Conservation (phyloP, 2,888 invertebrate species). For the Priocnemis perturbator region DNA sequence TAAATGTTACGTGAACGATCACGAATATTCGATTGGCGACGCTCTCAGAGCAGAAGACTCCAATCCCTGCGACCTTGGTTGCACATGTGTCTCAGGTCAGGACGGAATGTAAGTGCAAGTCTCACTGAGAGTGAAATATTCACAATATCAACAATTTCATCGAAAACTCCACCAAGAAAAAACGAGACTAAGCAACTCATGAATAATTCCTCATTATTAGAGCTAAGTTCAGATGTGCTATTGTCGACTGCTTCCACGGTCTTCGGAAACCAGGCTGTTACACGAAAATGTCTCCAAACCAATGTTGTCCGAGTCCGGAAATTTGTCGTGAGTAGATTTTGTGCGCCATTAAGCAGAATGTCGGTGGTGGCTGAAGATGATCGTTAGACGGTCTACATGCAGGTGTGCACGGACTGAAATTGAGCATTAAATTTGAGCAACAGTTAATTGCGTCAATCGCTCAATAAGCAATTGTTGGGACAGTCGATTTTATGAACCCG, state of each 20-base stretch:
- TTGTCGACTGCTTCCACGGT: constrained; percentile 49
- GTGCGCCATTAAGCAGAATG: too few relatives aligned
- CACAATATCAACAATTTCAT: too few relatives aligned
- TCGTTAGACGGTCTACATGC: too few relatives aligned
- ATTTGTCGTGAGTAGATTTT: constrained; percentile 61
- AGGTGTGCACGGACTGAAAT: too few relatives aligned
- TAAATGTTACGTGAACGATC: constrained; percentile 62
- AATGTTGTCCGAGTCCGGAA: constrained; percentile 52
- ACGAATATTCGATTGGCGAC: constrained; percentile 58
- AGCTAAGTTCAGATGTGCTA: constrained; percentile 55
- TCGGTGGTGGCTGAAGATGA: too few relatives aligned
- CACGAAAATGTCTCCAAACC: background rate
- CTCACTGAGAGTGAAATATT: background rate
- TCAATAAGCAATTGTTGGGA: too few relatives aligned
- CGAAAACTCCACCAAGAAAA: too few relatives aligned
- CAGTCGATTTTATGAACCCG: too few relatives aligned
- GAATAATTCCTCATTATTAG: constrained; percentile 30
- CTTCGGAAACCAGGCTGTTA: constrained; percentile 49
- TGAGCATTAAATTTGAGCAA: too few relatives aligned
- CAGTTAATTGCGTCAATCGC: too few relatives aligned
- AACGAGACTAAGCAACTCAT: too few relatives aligned
- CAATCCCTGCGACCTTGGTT: constrained; percentile 60
- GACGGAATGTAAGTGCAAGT: constrained; percentile 45
- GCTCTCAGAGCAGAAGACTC: constrained; percentile 51
- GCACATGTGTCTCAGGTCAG: constrained; percentile 37